phyloP scores from a whole-genome alignment of 2,888 invertebrate genomes.

The Lasioglossum morio region DNA sequence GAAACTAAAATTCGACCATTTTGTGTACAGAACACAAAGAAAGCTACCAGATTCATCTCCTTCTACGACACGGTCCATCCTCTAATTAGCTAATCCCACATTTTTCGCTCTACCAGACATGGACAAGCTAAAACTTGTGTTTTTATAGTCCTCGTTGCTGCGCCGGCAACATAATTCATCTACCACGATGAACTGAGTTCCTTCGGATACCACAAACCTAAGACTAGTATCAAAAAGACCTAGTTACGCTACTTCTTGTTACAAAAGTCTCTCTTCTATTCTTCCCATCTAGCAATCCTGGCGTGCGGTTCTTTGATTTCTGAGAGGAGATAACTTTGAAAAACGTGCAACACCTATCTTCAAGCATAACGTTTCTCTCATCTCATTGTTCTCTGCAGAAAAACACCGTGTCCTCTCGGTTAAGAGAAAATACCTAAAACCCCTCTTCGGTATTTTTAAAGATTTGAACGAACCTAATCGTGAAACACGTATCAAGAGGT shows the following conservation, averaged over 20 bases:
- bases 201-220: constrained; percentile 33
- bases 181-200: constrained; percentile 26
- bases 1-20: constrained; percentile 34
- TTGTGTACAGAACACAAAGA: constrained; percentile 22
- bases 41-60: constrained; percentile 15
- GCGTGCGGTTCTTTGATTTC: neutral
- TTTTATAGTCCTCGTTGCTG: constrained; percentile 5
- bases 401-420: constrained; percentile 89
- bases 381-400: constrained; percentile 90
- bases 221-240: constrained; percentile 59
- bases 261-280: constrained; percentile 37
- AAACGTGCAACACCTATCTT: neutral
- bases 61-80: constrained; percentile 7
- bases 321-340: neutral
- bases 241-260: constrained; percentile 37
- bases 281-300: constrained; percentile 20
- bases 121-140: constrained; percentile 10
- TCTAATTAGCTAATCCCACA: constrained; percentile 16
- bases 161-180: neutral
- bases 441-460: constrained; percentile 9
- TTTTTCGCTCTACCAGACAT: neutral
- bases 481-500: constrained; percentile 84
- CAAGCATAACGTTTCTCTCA: constrained; percentile 71
- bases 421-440: neutral
- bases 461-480: constrained; percentile 71